Evolutionary conservation across 1,140 invertebrate species (phyloP), one percentile per base, ranked within the genome.

Genomic region (Tetramorium parvispinum): DNA sequence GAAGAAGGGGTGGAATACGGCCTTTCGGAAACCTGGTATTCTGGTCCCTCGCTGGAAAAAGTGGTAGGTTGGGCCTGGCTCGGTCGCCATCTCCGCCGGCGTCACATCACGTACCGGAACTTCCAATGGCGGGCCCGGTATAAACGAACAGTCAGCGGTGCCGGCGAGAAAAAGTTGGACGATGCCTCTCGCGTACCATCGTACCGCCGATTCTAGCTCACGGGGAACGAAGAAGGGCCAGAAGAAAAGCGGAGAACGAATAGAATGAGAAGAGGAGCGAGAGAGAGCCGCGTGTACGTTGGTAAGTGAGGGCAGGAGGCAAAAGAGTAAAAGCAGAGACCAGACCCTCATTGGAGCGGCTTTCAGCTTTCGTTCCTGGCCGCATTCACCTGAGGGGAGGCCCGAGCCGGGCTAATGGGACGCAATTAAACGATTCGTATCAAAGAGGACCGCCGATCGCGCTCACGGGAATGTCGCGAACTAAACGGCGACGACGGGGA

Each of bases 371-470:
- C 88, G 87, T 92, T 90, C 89, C 87, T 53, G 87, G 85, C 76
- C 88, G 88, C 90, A 91, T 93, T 92, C 92, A 93, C 79, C 89
- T 63, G 85, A 81, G 81, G 77, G 81, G 81, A 81, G 87, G 90
- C 87, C 87, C 85, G 89, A 86, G 86, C 83, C 90, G 91, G 90
- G 94, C 95, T 95, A 95, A 95, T 95, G 94, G 95, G 94, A 94
- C 93, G 94, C 95, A 95, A 95, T 95, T 95, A 95, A 95, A 95
- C 90, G 95, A 95, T 95, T 94, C 92, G 94, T 94, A 95, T 95
- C 95, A 95, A 95, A 95, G 95, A 94, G 93, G 92, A 91, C 94
- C 94, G 94, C 94, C 93, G 87, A 93, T 93, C 92, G 91, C 91
- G 92, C 91, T 92, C 93, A 93, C 95, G 94, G 92, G 94, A 95